Evolutionary conservation across 2,797 vertebrate species (phyloP), one percentile per base, ranked within the genome.

Genomic region (Rachycentron canadum): DNA sequence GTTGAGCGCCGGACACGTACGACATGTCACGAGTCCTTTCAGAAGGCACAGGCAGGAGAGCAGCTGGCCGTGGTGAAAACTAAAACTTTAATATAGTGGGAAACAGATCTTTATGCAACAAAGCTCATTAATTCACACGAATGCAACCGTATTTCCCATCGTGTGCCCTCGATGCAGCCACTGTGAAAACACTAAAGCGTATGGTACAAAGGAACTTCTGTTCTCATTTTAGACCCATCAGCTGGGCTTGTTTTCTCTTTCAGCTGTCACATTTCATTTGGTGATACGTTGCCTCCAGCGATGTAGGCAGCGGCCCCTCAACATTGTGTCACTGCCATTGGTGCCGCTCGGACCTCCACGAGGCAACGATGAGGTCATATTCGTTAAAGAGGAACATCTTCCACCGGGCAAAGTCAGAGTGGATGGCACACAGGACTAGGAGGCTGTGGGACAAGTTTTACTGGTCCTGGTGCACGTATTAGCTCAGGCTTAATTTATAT

Each of bases 251-350:
- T 91, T 92, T 91, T 91, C 86, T 92, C 89, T 89, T 87, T 86
- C 82, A 92, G 90, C 92, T 95, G 95, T 95, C 95, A 95, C 91
- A 93, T 93, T 90, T 90, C 81, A 91, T 95, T 95, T 92, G 81
- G 45, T 78, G 81, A 63, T 76, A 40, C 86, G 49, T 83, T 65
- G 89, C 94, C 92, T 68, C 68, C n/a, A 88, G 94, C 91, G 32
- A 36, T 56, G 81, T 81, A 87, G 84, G 88, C 85, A 86, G 82
- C 56, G 56, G 76, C 81, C 82, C 66, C 82, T 83, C 85, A 78
- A 88, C 82, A 76, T 79, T 82, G 79, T 82, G 83, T 80, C 71
- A 74, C 85, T 83, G 81, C 85, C 85, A 74, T 84, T 88, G 85
- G 90, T 83, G 83, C 78, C 71, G 81, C 85, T 80, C 13, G 56